A percentile compares a stretch with the other conserved stretches of the same genome.
phyloP scores from a whole-genome alignment of 2,113 vertebrate species.

The Cyprinodon variegatus region DNA sequence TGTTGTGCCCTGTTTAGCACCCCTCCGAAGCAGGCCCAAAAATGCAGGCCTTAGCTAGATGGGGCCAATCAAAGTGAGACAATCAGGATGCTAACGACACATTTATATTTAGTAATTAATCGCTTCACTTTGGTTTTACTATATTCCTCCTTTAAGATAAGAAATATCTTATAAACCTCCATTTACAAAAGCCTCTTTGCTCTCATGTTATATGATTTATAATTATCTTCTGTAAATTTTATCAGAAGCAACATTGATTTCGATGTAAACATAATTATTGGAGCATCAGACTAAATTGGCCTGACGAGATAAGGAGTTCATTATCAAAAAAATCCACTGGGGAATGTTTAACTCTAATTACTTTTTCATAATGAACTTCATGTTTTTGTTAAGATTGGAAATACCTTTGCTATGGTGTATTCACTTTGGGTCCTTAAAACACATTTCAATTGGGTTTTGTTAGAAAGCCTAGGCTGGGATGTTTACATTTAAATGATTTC shows the following conservation, averaged over 20 bases:
- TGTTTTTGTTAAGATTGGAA: slow-evolving; percentile 77
- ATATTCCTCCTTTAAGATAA: not conserved
- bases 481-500: slow-evolving; percentile 5
- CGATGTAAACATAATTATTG: slow-evolving; percentile 83
- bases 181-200: slow-evolving; percentile 6
- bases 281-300: slow-evolving; percentile 74
- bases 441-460: slow-evolving; percentile 50
- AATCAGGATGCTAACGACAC: not conserved
- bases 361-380: slow-evolving; percentile 81
- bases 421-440: slow-evolving; percentile 64
- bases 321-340: slow-evolving; percentile 81
- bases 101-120: not conserved
- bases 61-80: too few relatives aligned
- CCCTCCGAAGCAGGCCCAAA: too few relatives aligned
- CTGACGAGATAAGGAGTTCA: slow-evolving; percentile 80
- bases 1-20: too few relatives aligned
- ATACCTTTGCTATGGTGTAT: slow-evolving; percentile 78
- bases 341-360: slow-evolving; percentile 81
- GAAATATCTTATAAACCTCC: not conserved
- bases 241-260: slow-evolving; percentile 76
- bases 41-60: too few relatives aligned
- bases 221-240: slow-evolving; percentile 52
- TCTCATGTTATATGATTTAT: slow-evolving; percentile 26
- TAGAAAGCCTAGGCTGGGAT: not conserved
- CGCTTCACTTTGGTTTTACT: not conserved